Conservation (phyloP, 1,140 invertebrate genomes). For the Pogonus chalceus region DNA sequence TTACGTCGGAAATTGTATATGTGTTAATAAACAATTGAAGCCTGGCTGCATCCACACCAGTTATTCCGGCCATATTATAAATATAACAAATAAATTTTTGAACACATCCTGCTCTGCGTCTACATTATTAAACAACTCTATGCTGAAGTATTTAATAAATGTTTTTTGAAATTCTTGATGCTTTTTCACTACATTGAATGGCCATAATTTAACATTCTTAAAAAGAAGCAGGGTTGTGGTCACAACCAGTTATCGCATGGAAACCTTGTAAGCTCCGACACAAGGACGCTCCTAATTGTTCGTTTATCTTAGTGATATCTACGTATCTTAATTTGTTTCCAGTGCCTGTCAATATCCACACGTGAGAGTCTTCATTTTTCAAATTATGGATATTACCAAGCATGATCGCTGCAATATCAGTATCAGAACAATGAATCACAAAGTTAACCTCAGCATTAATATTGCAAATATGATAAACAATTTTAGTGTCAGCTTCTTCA, state of each 20-base stretch:
- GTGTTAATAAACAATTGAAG: slow-evolving; percentile 14
- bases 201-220: slow-evolving; percentile 24
- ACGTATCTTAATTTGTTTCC: slow-evolving; percentile 24
- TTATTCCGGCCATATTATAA: no score
- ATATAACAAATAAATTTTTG: no score
- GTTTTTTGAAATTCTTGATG: slow-evolving; percentile 16
- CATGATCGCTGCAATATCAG: no score
- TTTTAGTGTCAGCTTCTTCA: no score
- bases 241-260: slow-evolving; percentile 35
- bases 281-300: slow-evolving; percentile 21
- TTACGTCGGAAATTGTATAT: slow-evolving; percentile 20
- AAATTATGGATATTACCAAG: no score
- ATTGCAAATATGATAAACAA: no score
- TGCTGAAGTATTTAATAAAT: no score
- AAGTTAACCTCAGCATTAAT: no score
- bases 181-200: slow-evolving; percentile 20
- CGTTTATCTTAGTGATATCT: slow-evolving; percentile 23
- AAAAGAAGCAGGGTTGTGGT: slow-evolving; percentile 33
- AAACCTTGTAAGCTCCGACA: slow-evolving; percentile 27
- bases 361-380: slow-evolving; percentile 13
- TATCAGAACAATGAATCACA: no score
- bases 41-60: no score
- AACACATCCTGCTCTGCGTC: no score
- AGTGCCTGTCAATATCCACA: slow-evolving; percentile 22
- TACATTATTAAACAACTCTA: no score